These are phyloP conservation scores for Colossoma macropomum DNA, from an alignment of 2,113 vertebrate genomes.

Conservation along the genomic window DNA sequence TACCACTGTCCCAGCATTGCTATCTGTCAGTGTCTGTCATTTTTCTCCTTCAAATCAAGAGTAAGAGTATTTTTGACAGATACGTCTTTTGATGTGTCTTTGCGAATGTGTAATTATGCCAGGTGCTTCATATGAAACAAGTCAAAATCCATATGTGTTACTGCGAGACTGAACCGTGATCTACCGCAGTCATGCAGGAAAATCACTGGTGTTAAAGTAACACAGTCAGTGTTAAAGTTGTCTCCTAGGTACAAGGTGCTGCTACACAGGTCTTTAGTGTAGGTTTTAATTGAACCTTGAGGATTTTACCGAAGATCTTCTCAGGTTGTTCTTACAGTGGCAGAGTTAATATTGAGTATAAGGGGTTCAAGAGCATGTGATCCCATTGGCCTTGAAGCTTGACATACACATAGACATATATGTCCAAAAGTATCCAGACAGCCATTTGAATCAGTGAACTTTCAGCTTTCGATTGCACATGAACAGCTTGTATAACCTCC, in stretches of 20 bases:
- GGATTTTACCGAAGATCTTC: not conserved
- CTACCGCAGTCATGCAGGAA: not conserved
- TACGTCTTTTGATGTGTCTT: not conserved
- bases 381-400: not conserved
- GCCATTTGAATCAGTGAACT: not conserved
- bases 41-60: not conserved
- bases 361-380: not conserved
- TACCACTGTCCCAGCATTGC: not conserved
- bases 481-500: too few species aligned
- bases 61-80: not conserved
- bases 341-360: not conserved
- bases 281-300: not conserved
- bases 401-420: too few species aligned
- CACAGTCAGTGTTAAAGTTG: conserved; percentile 1
- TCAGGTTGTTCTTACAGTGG: not conserved
- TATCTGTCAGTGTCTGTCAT: not conserved
- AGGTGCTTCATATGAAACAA: conserved; percentile 13
- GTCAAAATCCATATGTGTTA: not conserved
- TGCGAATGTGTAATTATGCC: not conserved
- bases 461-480: too few species aligned
- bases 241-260: conserved; percentile 6
- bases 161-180: conserved; percentile 2
- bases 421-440: too few species aligned
- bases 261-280: not conserved
- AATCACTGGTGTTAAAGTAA: conserved; percentile 11